Evolutionary conservation across 2,888 invertebrate species (phyloP).

Genomic region (Dryadula phaetusa): DNA sequence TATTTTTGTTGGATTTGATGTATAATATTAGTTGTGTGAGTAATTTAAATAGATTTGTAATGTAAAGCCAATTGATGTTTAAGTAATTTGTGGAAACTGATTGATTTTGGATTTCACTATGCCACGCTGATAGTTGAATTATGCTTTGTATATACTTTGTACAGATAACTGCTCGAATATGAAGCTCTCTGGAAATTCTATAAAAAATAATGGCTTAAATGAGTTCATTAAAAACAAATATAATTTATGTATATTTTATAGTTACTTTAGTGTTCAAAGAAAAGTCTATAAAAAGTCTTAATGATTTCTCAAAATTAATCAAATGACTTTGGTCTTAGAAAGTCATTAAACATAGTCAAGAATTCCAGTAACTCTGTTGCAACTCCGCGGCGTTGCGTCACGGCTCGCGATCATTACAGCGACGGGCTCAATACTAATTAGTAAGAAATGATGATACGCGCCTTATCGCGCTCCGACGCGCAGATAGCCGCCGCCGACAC

Average conservation of each 20-base stretch:
- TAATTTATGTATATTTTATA: not conserved
- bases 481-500: not conserved
- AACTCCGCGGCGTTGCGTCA: constrained; percentile 19
- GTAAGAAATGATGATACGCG: constrained; percentile 6
- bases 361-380: constrained; percentile 4
- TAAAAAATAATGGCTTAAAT: too few species aligned
- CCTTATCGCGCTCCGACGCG: not conserved
- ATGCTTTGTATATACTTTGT: too few species aligned
- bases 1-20: too few species aligned
- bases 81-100: too few species aligned
- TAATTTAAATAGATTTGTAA: too few species aligned
- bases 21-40: too few species aligned
- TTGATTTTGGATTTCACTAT: too few species aligned
- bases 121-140: too few species aligned
- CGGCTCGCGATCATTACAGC: constrained; percentile 11
- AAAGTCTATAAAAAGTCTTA: not conserved
- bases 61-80: too few species aligned
- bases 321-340: constrained; percentile 1
- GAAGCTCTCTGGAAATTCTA: too few species aligned
- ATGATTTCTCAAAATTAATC: constrained; percentile 3
- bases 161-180: too few species aligned
- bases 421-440: constrained; percentile 20
- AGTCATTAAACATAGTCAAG: not conserved
- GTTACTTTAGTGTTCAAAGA: not conserved
- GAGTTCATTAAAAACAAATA: not conserved